These are phyloP conservation scores for Meloe dianella DNA, from an alignment of 2,888 invertebrate species.

Conservation along the genomic window DNA sequence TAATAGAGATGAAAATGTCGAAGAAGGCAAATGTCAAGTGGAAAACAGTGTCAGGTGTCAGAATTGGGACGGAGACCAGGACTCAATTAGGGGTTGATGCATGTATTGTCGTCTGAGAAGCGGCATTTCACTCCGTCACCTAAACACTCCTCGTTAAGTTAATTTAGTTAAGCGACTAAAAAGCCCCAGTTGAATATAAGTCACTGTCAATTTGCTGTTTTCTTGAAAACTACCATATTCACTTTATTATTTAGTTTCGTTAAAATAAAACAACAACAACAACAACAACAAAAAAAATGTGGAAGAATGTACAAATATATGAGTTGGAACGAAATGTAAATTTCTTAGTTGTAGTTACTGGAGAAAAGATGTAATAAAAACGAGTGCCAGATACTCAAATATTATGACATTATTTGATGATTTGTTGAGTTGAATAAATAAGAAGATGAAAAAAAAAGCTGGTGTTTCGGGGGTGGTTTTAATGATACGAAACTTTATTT, in stretches of 20 bases:
- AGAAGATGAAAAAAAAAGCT: conserved; percentile 1
- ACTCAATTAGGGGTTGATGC: conserved; percentile 54
- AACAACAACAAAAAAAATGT: background rate
- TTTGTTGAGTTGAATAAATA: conserved; percentile 17
- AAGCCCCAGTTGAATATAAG: conserved; percentile 41
- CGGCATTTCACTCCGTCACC: conserved; percentile 56
- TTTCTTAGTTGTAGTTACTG: conserved; percentile 7
- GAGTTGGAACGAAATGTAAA: conserved; percentile 13
- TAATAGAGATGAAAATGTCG: conserved; percentile 35
- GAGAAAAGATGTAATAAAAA: conserved; percentile 15
- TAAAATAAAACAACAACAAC: conserved; percentile 11
- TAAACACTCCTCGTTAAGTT: conserved; percentile 50
- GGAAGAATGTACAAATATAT: conserved; percentile 3
- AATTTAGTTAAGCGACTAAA: conserved; percentile 46
- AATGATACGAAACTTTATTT: conserved; percentile 19
- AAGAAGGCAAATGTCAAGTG: conserved; percentile 54
- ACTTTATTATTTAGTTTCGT: conserved; percentile 10
- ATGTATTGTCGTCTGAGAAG: conserved; percentile 50
- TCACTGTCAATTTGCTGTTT: conserved; percentile 45
- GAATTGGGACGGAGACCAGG: conserved; percentile 48
- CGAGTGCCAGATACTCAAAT: conserved; percentile 13
- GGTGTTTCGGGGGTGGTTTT: conserved; percentile 15
- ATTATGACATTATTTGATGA: conserved; percentile 16
- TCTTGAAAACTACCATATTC: conserved; percentile 39
- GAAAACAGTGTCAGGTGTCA: conserved; percentile 56